Evolutionary conservation across 1,140 invertebrate species (phyloP), one percentile per base, ranked within the genome.

Genomic region (Zaprionus inermis): DNA sequence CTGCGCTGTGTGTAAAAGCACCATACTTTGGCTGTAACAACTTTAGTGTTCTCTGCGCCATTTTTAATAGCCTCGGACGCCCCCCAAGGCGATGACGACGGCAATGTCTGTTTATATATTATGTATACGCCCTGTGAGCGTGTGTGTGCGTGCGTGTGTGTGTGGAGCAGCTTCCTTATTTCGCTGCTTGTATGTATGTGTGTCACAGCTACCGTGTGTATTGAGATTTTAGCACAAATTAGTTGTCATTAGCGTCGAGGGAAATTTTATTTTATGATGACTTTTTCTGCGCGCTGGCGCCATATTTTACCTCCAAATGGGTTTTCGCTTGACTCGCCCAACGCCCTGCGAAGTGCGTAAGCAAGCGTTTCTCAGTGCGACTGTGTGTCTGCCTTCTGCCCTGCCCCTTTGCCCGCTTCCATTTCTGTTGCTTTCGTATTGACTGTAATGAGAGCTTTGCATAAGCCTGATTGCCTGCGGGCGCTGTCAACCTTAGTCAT

Each of bases 261-360:
- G 82, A 86, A 86, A 86, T 86, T 86, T 86, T 88, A 82, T 86
- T 86, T 88, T 82, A 70, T 77, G 79, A 86, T 86, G 72, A 88
- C 82, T 78, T 81, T 78, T 80, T 74, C 64, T 71, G 38, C 58
- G 68, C 57, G 56, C 57, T 14, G 54, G 66, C 71, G 64, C 56
- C 68, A 78, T 64, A 81, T 70, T 72, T 75, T 65, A 52, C 64
- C 54, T 51, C 36, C 51, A 57, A 77, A 84, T 77, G 65, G 57
- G 38, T 56, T 61, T 9, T 60, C 34, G 54, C 65, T 61, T 59
- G 61, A 57, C 20, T 56, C 71, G 12, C 30, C 1, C 28, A 38
- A 6, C 14, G 14, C 36, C 38, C 6, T 9, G 16, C 38, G n/a
- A n/a, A 28, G 44, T 49, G 36, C 36, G 36, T 38, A 38, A 38